Evolutionary conservation across 1,140 invertebrate genomes (phyloP), one percentile per base, ranked within the genome.

Genomic region (Mercenaria mercenaria): DNA sequence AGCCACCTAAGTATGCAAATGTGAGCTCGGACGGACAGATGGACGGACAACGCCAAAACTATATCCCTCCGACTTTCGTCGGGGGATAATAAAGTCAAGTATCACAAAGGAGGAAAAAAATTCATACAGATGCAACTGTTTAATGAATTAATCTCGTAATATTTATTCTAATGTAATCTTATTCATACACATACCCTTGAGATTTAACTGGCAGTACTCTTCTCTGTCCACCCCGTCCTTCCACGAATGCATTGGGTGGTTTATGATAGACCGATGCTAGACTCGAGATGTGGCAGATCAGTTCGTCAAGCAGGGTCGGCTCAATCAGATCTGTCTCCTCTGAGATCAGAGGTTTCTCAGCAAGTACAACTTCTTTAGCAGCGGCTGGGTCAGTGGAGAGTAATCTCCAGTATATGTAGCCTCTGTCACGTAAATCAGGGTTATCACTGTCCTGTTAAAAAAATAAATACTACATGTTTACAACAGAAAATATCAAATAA

Each of bases 211-310:
- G 94, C 20, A 96, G 91, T 41, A 95, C 95, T n/a, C 96, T 89
- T 64, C 95, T 93, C 37, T 93, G 69, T 6, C 91, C 93, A n/a
- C 89, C 89, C 11, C 93, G 89, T 32, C 98, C 99, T 96, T 99
- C 99, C 39, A 99, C 99, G 96, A 99, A 99, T 0, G 99, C 98
- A 43, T 98, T 99, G 0, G 99, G 99, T 43, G 99, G 99, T 96
- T 99, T 99, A 95, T 99, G 99, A 95, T 99, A 99, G 4, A 99
- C 99, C 34, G 99, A 99, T 15, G 99, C 99, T 83, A 99, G 97
- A 88, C 98, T 99, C 72, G 99, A 99, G 94, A 99, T 99, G 95
- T 99, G 99, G 96, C 99, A 99, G 94, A 99, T 99, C 37, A 99
- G 97, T 96, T 99, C 99, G 95, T 99, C 99, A 47, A 99, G 96